Evolutionary conservation across 2,797 vertebrate species (phyloP), one percentile per base, ranked within the genome.

Genomic region (Ctenosaura bakeri): DNA sequence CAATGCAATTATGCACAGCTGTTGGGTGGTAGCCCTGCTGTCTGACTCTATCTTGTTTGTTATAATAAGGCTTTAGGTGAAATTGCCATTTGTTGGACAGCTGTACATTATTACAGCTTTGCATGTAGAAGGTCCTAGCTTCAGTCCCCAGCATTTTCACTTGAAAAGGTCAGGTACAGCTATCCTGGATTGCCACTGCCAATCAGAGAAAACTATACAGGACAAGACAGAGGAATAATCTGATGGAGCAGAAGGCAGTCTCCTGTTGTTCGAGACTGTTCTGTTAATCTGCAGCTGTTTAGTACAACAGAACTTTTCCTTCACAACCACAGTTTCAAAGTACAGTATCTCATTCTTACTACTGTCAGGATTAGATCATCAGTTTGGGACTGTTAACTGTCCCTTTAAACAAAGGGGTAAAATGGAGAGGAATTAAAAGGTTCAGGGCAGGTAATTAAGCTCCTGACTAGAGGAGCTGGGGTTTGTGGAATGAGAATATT

Each of bases 381-480:
- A 46, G 50, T 10, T 42, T 85, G 26, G 35, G 16, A 7, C 59
- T 71, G 77, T 50, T 56, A 86, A 80, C 18, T 24, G 10, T n/a
- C 14, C 79, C 3, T 42, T 32, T 80, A 42, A 13, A n/a, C 12
- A 38, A 22, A 22, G 46, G 54, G n/a, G 73, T 59, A 26, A 88
- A 56, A 22, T 88, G 83, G 14, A 85, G 83, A 86, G 35, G 14
- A 73, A n/a, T 66, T 54, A 52, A 81, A 10, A 66, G 35, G 89
- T 4, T 89, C 79, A 29, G 29, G 12, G 22, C 38, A 20, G 5
- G 64, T 54, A 76, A 59, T n/a, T 10, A 56, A 29, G 26, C 38
- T 5, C 24, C 62, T 66, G 82, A 66, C 24, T 74, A 32, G 12
- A 74, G 26, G n/a, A 35, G 71, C 14, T 35, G 12, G 69, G 0